phyloP scores from a whole-genome alignment of 1,140 invertebrate species.

The Ericerus pela region DNA sequence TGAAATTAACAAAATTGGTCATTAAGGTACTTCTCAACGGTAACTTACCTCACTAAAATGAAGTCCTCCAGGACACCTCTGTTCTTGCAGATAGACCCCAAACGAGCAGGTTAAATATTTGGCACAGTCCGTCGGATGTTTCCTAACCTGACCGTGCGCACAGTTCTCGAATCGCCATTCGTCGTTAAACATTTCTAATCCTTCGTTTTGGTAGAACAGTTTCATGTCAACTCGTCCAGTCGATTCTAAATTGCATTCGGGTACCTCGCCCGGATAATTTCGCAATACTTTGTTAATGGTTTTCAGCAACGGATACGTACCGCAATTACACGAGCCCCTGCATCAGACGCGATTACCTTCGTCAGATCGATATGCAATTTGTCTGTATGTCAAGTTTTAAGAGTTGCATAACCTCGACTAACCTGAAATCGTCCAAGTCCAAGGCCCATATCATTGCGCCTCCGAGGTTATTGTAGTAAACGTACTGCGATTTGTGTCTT shows the following conservation, averaged over 20 bases:
- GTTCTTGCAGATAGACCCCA: conserved; percentile 41
- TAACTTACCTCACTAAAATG: conserved; percentile 50
- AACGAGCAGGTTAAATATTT: conserved; percentile 69
- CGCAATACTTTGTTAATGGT: conserved; percentile 60
- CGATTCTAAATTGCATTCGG: conserved; percentile 24
- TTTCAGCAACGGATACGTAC: conserved; percentile 58
- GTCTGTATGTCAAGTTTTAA: neutral
- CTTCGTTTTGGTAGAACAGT: neutral
- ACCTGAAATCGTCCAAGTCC: conserved; percentile 57
- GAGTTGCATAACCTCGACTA: neutral
- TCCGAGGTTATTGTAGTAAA: conserved; percentile 42
- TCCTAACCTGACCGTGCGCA: conserved; percentile 26
- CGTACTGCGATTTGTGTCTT: conserved; percentile 37
- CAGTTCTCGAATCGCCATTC: neutral
- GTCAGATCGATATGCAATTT: neutral
- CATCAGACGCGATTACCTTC: neutral
- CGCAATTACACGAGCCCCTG: conserved; percentile 48
- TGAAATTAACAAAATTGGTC: neutral
- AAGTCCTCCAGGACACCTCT: conserved; percentile 50
- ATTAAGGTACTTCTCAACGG: conserved; percentile 23
- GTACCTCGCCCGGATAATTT: conserved; percentile 36
- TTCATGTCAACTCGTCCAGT: conserved; percentile 2
- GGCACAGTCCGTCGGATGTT: conserved; percentile 49
- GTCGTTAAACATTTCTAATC: neutral
- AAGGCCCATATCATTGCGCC: conserved; percentile 70